Conservation (phyloP, 2,888 invertebrate genomes). For the Entomobrya proxima region DNA sequence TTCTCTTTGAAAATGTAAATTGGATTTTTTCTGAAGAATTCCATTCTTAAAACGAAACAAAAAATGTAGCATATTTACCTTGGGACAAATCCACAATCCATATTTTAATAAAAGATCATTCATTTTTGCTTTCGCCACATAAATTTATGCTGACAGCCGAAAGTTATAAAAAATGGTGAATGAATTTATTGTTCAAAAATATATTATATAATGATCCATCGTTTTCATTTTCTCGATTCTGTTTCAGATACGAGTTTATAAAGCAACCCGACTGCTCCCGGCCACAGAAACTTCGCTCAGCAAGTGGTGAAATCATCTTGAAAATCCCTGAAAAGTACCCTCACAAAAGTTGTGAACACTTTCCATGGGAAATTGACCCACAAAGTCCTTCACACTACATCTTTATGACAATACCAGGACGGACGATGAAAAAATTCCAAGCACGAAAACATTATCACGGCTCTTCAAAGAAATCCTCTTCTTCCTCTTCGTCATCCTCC, state of each 20-base stretch:
- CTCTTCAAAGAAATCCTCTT: constrained; percentile 57
- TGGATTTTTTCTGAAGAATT: no score
- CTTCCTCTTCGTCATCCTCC: constrained; percentile 29
- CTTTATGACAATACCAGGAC: constrained; percentile 70
- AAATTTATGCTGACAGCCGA: no score
- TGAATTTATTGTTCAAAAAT: background rate
- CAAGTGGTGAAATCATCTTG: constrained; percentile 67
- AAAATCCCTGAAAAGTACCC: constrained; percentile 69
- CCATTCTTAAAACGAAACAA: no score
- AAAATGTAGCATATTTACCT: no score
- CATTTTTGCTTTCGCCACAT: no score
- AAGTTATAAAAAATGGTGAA: no score
- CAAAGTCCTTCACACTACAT: constrained; percentile 68
- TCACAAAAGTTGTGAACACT: constrained; percentile 66
- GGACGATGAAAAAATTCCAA: constrained; percentile 67
- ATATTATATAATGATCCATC: background rate
- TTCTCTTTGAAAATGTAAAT: no score
- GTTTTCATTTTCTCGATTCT: constrained; percentile 9
- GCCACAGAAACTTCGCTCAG: constrained; percentile 62
- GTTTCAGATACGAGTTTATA: constrained; percentile 69
- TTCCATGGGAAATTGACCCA: constrained; percentile 72
- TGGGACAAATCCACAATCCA: no score
- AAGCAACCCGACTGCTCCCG: constrained; percentile 69
- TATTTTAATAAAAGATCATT: no score
- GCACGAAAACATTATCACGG: constrained; percentile 42